Conservation (phyloP, 2,113 vertebrate species). For the Muntiacus reevesi region DNA sequence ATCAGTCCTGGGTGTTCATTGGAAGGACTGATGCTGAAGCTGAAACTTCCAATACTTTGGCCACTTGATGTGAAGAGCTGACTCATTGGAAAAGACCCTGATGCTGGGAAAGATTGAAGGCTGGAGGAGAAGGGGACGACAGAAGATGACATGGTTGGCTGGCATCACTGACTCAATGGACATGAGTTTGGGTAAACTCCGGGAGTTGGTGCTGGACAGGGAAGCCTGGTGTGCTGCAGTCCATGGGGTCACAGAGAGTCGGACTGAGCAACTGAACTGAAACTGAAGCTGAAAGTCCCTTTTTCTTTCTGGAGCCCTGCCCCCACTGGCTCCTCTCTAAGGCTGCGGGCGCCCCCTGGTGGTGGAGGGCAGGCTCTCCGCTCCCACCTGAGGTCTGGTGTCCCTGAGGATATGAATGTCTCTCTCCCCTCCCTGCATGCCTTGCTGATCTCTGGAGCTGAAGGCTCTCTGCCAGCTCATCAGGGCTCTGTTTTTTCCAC, state of each 20-base stretch:
- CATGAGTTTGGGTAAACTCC: not conserved
- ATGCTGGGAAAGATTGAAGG: not conserved
- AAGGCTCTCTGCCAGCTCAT: not conserved
- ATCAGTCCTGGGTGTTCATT: not conserved
- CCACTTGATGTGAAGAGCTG: not conserved
- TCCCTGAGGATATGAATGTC: rapidly evolving
- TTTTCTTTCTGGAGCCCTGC: rapidly evolving
- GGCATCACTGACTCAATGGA: not conserved
- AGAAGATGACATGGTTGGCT: not conserved
- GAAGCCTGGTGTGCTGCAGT: not conserved
- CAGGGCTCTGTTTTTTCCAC: no score
- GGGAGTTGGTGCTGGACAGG: not conserved
- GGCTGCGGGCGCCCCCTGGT: not conserved
- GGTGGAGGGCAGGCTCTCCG: not conserved
- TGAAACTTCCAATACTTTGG: not conserved
- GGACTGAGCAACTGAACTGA: not conserved
- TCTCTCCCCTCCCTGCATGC: not conserved
- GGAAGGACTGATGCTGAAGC: not conserved
- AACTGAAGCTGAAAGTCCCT: not conserved
- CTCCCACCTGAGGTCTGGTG: not conserved
- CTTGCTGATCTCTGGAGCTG: not conserved
- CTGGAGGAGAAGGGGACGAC: not conserved
- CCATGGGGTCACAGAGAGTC: not conserved
- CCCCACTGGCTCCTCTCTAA: not conserved
- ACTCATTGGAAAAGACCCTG: not conserved